phyloP scores from a whole-genome alignment of 2,888 invertebrate species.

The Drosophila parthenogenetica region DNA sequence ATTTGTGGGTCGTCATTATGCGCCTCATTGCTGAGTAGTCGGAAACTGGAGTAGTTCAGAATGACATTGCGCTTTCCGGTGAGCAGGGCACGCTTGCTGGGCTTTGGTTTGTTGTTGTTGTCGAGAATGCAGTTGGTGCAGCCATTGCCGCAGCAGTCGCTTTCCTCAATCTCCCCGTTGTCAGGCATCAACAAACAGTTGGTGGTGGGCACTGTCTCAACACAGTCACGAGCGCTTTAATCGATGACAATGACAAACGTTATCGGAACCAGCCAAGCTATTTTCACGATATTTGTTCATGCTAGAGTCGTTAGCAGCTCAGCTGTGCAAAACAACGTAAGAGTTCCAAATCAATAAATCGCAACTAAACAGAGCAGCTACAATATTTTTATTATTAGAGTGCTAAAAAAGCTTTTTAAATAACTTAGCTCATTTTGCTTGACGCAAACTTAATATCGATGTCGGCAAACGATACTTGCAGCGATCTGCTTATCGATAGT shows the following conservation, averaged over 20 bases:
- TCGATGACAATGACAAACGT: too few species aligned
- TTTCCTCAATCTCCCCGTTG: constrained; percentile 54
- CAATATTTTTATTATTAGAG: too few species aligned
- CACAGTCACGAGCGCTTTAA: too few species aligned
- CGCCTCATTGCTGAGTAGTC: constrained; percentile 49
- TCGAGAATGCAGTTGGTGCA: constrained; percentile 84
- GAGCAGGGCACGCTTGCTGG: constrained; percentile 45
- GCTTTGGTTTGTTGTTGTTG: constrained; percentile 68
- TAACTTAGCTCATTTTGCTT: too few species aligned
- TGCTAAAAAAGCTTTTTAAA: too few species aligned
- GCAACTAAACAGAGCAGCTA: too few species aligned
- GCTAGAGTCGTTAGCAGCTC: not conserved
- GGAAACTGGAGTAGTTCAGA: constrained; percentile 57
- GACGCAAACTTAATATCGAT: not conserved
- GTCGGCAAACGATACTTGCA: not conserved
- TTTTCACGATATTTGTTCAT: too few species aligned
- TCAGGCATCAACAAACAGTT: constrained; percentile 35
- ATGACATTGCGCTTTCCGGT: constrained; percentile 70
- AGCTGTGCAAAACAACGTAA: not conserved
- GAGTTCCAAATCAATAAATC: too few species aligned
- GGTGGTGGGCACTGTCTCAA: constrained; percentile 16
- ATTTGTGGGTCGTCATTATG: constrained; percentile 48
- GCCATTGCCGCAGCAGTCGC: constrained; percentile 84
- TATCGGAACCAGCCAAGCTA: too few species aligned
- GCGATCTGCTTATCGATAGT: constrained; percentile 30